A percentile compares a stretch with the other conserved stretches of the same genome.
These are phyloP conservation scores for Oxyteleia sp. DNA, from an alignment of 2,888 invertebrate species.

Conservation along the genomic window DNA sequence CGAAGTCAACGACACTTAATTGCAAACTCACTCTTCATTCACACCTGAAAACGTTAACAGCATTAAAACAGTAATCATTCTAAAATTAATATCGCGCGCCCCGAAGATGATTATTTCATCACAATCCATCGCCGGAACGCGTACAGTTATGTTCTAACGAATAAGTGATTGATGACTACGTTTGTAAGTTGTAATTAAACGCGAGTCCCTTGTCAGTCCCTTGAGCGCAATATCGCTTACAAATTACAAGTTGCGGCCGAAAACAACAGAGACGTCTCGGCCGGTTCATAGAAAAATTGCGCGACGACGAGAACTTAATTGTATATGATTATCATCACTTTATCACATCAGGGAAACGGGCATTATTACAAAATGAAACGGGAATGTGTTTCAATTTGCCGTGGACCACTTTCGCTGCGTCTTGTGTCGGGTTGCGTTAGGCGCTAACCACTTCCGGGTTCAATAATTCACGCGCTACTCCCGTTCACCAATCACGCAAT, in stretches of 20 bases:
- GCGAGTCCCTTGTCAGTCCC: constrained; percentile 41
- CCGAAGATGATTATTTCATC: constrained; percentile 41
- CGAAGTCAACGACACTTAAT: constrained; percentile 21
- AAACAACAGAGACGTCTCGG: constrained; percentile 40
- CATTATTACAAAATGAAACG: constrained; percentile 20
- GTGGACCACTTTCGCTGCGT: constrained; percentile 49
- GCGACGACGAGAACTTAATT: constrained; percentile 33
- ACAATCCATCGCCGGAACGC: neutral
- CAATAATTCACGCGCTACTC: constrained; percentile 62
- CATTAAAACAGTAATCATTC: neutral
- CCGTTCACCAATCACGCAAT: constrained; percentile 63
- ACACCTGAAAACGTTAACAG: neutral
- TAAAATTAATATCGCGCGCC: constrained; percentile 1
- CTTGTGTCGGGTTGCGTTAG: constrained; percentile 37
- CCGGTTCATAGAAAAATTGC: constrained; percentile 16
- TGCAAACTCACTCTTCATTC: neutral
- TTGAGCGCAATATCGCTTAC: constrained; percentile 35
- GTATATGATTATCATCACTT: constrained; percentile 53
- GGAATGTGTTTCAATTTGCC: constrained; percentile 44
- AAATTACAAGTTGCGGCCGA: constrained; percentile 46
- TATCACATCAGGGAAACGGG: constrained; percentile 32
- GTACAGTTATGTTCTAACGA: constrained; percentile 23
- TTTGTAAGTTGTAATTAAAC: constrained; percentile 55
- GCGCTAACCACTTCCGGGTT: constrained; percentile 69
- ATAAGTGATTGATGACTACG: constrained; percentile 52